Evolutionary conservation across 1,140 invertebrate genomes (phyloP), one percentile per base, ranked within the genome.

Genomic region (Cheumatopsyche charites): DNA sequence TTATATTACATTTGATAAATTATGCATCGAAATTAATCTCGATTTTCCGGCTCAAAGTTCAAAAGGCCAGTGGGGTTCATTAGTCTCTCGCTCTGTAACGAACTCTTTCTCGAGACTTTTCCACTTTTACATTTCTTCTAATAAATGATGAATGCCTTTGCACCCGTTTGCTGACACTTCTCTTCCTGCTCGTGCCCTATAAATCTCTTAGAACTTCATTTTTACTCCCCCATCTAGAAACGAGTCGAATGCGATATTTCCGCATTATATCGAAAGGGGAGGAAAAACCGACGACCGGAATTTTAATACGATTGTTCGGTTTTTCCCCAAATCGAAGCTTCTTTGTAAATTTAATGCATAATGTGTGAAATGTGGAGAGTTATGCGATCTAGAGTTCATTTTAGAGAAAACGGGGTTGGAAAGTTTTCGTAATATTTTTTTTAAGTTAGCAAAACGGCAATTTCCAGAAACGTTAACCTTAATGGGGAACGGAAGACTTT

Each of bases 401-500:
- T 58, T 58, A 45, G 26, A 42, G 41, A 66, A 66, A 66, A 66
- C 63, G 43, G 21, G 63, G 43, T 13, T 21, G 21, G 23, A 19
- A 66, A 66, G 63, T 47, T 66, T 43, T 17, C 21, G 47, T 55
- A 68, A 67, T 58, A 45, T 67, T 67, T 67, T 67, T 70, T 67
- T 72, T 49, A 71, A 65, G 21, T 65, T 71, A 42, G 70, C 43
- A 66, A 70, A 43, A 65, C 45, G 62, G 41, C 45, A 71, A 63
- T 41, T 71, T 55, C 55, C 23, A 41, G 69, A 47, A 63, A 71
- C 62, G 62, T 71, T 71, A 71, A 61, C 62, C 61, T 23, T 71
- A 62, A 71, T 71, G 69, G 69, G 12, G 69, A 25, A 71, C 11
- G 23, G 55, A 23, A 21, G 47, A 71, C 21, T 63, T 63, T 63